phyloP scores from a whole-genome alignment of 2,797 vertebrate genomes.

The Manis crassicaudata region DNA sequence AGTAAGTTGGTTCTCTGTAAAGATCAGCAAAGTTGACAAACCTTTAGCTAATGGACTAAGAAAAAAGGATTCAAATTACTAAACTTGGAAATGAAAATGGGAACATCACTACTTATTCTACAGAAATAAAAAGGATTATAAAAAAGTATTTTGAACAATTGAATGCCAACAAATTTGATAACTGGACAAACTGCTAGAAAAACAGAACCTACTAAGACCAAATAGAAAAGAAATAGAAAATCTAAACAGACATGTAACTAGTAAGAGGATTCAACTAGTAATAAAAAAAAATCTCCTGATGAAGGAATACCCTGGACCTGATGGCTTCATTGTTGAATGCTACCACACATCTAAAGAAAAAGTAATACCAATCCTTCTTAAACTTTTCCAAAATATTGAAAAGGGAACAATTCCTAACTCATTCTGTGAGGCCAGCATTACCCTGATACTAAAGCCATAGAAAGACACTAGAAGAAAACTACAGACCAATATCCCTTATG shows the following conservation, averaged over 20 bases:
- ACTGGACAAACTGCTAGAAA: background rate
- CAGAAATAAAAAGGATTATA: background rate
- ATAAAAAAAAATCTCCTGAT: background rate
- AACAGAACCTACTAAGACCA: background rate
- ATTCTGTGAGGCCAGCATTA: background rate
- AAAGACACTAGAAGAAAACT: background rate
- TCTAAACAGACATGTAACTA: background rate
- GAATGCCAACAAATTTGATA: background rate
- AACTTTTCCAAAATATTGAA: background rate
- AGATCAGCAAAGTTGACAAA: background rate
- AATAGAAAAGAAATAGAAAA: background rate
- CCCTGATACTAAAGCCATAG: background rate
- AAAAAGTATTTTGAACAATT: background rate
- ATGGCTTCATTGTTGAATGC: background rate
- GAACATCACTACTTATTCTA: background rate
- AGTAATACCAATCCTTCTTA: background rate
- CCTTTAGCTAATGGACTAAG: background rate
- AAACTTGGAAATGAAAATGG: background rate
- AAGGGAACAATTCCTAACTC: background rate
- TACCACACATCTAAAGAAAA: background rate
- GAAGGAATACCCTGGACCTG: background rate
- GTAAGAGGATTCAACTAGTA: background rate
- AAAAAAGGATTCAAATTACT: background rate
- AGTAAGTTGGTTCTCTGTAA: background rate
- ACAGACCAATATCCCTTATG: background rate